Base-by-base conservation (phyloP, 2,113 vertebrate genomes). In the Capricornis sumatraensis region DNA sequence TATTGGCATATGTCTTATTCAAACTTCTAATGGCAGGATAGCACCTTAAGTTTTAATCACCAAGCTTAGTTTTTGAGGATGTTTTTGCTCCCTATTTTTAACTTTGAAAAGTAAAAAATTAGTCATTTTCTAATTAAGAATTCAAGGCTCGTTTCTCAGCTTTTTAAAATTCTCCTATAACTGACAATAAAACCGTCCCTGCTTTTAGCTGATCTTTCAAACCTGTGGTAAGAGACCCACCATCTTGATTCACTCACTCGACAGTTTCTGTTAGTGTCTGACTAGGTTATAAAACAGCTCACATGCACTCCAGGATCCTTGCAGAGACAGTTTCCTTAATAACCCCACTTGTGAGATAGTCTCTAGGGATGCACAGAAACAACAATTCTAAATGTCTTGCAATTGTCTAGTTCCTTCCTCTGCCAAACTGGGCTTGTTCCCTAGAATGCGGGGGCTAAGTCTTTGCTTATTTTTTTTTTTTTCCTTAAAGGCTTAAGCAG, bases 381-480 rank as follows among this genome's bases (percentile, higher is more conserved):
- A 25, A 47, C 19, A 19, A n/a, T 19, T 25, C 7, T 53, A 21
- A 62, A 27, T 27, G 25, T 76, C 47, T 53, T 12, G 23, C 17
- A 5, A 57, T 36, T 23, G 30, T 83, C 50, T 76, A 33, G 11
- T 83, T 86, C 36, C 13, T 86, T 91, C 67, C 79, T n/a, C 52
- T 85, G 12, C 25, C 89, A 50, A 45, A 13, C 19, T 57, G 60
- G 55, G 30, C 23, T 52, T 82, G 23, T 36, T 52, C 43, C 87
- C 84, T 82, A 5, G 7, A 47, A 23, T 7, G 2, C 74, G 28
- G 13, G 27, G 25, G 30, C 64, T 85, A 71, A 86, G 78, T 92
- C 83, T 91, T 83, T 98, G 78, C 89, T 94, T 86, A 92, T 17
- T 83, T 96, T 91, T 87, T 90, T 50, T 96, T 55, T 89, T 96